These are phyloP conservation scores for Strigamia maritima DNA, from an alignment of 2,888 invertebrate species.

Conservation along the genomic window DNA sequence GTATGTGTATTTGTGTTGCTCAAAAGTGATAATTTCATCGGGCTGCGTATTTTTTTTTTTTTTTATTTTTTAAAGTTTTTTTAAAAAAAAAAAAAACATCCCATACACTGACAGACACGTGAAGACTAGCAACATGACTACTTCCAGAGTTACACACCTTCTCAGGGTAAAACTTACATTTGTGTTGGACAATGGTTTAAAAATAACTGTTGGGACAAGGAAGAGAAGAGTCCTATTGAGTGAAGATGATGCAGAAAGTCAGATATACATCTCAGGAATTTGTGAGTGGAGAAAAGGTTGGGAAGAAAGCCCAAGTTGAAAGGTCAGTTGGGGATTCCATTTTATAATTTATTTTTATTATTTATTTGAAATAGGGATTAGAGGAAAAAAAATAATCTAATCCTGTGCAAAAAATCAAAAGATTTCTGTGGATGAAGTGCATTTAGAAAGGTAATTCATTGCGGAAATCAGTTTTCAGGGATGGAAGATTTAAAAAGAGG, in stretches of 20 bases:
- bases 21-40: slow-evolving; percentile 10
- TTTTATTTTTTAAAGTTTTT: background rate
- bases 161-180: slow-evolving; percentile 38
- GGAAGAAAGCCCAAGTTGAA: background rate
- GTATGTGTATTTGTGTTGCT: slow-evolving; percentile 1
- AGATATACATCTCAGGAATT: slow-evolving; percentile 8
- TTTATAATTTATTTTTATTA: background rate
- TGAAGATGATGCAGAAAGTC: background rate
- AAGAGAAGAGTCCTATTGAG: slow-evolving; percentile 16
- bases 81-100: background rate
- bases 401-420: slow-evolving; percentile 37
- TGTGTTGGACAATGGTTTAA: slow-evolving; percentile 21
- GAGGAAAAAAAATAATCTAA: background rate
- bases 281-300: background rate
- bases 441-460: slow-evolving; percentile 5
- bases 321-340: slow-evolving; percentile 29
- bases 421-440: slow-evolving; percentile 26
- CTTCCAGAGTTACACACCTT: slow-evolving; percentile 39
- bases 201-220: slow-evolving; percentile 21
- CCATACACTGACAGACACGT: slow-evolving; percentile 10
- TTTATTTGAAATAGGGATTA: background rate
- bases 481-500: background rate
- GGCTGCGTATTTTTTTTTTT: background rate
- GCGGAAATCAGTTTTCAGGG: slow-evolving; percentile 35
- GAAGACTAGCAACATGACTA: slow-evolving; percentile 37